Conservation (phyloP, 2,888 invertebrate species). For the Agrenia bidenticulata region DNA sequence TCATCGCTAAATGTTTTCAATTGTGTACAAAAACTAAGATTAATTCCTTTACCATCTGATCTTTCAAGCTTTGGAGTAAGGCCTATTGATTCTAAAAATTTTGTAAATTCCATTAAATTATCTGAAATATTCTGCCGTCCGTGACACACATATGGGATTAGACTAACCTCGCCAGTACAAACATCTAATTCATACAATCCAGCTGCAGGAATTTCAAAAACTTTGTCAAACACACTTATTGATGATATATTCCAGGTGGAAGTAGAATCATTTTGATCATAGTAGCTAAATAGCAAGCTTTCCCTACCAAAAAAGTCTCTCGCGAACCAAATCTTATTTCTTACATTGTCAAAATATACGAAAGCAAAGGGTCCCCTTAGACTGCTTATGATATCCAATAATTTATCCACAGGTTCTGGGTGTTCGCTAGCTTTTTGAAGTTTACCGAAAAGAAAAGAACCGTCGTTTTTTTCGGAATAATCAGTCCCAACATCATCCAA, state of each 20-base stretch:
- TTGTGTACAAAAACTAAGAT: slow-evolving; percentile 23
- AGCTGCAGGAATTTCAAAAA: slow-evolving; percentile 56
- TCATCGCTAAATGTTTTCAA: slow-evolving; percentile 8
- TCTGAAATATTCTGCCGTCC: neutral
- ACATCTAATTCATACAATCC: slow-evolving; percentile 57
- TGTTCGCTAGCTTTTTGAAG: slow-evolving; percentile 23
- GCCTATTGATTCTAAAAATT: neutral
- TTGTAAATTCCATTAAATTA: slow-evolving; percentile 5
- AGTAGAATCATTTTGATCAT: neutral
- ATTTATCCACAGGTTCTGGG: neutral
- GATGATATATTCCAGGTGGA: slow-evolving; percentile 47
- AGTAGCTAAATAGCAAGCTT: slow-evolving; percentile 66
- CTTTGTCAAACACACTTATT: slow-evolving; percentile 47
- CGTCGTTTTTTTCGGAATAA: slow-evolving; percentile 11
- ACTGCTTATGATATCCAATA: slow-evolving; percentile 59
- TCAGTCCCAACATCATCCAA: slow-evolving; percentile 37
- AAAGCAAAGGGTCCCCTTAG: slow-evolving; percentile 83
- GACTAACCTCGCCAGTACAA: neutral
- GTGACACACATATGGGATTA: slow-evolving; percentile 21
- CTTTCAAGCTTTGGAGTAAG: neutral
- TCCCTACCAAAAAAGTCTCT: slow-evolving; percentile 83
- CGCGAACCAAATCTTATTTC: slow-evolving; percentile 71
- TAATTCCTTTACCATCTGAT: slow-evolving; percentile 2
- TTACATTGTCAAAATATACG: slow-evolving; percentile 68
- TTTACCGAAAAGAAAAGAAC: slow-evolving; percentile 27